Evolutionary conservation across 2,113 vertebrate species (phyloP).

Genomic region (Terrapene triunguis): DNA sequence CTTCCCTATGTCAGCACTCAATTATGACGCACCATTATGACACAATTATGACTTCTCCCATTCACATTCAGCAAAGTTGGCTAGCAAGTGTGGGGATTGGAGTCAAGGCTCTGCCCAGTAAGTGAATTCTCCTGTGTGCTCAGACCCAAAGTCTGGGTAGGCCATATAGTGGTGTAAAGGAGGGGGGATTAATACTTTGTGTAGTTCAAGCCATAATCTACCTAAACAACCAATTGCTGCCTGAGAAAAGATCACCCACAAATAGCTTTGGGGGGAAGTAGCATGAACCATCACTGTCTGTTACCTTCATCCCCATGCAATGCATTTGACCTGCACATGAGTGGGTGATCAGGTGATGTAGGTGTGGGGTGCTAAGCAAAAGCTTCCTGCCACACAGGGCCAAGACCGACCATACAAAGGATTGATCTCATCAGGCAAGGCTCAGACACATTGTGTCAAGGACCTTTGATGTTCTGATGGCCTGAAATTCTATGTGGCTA

Average conservation of each 20-base stretch:
- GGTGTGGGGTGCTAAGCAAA: background rate
- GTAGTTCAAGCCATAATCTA: background rate
- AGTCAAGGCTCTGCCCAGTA: background rate
- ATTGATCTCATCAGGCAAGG: background rate
- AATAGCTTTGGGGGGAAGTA: background rate
- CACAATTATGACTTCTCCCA: background rate
- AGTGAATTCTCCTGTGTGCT: background rate
- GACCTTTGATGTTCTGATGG: conserved; percentile 52
- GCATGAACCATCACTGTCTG: background rate
- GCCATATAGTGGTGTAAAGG: background rate
- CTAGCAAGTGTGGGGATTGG: background rate
- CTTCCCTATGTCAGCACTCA: background rate
- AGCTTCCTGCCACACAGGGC: background rate
- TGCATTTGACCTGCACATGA: background rate
- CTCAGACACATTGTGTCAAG: conserved; percentile 8
- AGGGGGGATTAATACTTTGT: background rate
- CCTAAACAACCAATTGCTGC: background rate
- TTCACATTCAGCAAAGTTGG: background rate
- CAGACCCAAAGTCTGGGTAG: background rate
- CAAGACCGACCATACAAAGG: background rate
- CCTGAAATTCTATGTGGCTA: conserved; percentile 8
- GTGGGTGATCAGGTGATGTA: background rate
- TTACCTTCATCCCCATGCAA: background rate
- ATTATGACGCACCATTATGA: background rate
- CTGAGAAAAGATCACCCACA: accelerated